Evolutionary conservation across 1,140 invertebrate genomes (phyloP), one percentile per base, ranked within the genome.

Genomic region (Dryas iulia): DNA sequence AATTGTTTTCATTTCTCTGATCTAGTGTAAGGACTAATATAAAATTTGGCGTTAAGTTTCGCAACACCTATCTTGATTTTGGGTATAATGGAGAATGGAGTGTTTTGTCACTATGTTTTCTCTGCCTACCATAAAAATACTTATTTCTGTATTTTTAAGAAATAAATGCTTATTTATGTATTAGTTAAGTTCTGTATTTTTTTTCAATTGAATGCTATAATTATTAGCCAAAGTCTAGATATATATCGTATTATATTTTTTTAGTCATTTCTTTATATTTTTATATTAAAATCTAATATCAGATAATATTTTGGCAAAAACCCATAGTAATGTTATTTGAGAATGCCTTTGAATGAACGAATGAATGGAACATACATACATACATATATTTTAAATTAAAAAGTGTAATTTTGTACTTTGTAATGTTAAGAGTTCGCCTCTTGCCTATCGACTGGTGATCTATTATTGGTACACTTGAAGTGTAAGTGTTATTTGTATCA

Each of bases 391-490:
- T 73, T 77, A 68, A 73, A 74, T 72, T 72, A 74, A 72, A 73
- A 68, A 71, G 57, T 74, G 75, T 77, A 77, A 77, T 77, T 77
- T 77, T 77, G 72, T 77, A 77, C 75, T 74, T 70, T 60, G 58
- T 72, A 74, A 74, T 72, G 61, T 67, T 77, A 77, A 77, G 75
- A 54, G 64, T 70, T 71, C 69, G 71, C 69, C 59, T 69, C 67
- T 73, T 62, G 57, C 70, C 60, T 72, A 59, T 63, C 18, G 63
- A 66, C 68, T 69, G 72, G 67, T 66, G 63, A 21, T 47, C 14
- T 39, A 14, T 39, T 39, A 39, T 39, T 39, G n/a, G n/a, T 39
- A 14, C n/a, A 47, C n/a, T 47, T 47, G 39, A 47, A 21, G 39
- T 47, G 39, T 47, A 47, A 47, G 39, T 47, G 8, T 47, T 18